These are phyloP conservation scores for Lasius platythorax DNA, from an alignment of 2,888 invertebrate species.

Conservation along the genomic window DNA sequence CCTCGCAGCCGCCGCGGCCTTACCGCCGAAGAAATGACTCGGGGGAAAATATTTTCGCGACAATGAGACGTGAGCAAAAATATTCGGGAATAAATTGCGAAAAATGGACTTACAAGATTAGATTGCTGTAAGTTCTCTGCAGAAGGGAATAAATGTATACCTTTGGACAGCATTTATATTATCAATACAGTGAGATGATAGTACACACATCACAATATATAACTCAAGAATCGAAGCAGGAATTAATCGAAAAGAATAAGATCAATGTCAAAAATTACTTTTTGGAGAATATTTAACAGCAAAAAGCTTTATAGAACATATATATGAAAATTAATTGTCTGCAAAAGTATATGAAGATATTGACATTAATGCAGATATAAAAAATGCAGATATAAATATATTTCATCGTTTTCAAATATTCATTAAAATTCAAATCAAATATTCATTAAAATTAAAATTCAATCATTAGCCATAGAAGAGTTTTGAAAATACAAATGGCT, in stretches of 20 bases:
- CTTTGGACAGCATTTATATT: background rate
- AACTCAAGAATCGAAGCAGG: background rate
- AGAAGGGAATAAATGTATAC: background rate
- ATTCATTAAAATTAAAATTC: background rate
- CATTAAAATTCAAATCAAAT: background rate
- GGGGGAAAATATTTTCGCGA: conserved; percentile 46
- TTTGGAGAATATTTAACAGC: background rate
- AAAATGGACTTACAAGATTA: conserved; percentile 20
- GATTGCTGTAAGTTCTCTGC: background rate
- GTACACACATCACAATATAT: background rate
- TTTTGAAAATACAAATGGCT: background rate
- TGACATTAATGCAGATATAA: background rate
- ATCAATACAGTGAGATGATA: background rate
- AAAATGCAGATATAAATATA: background rate
- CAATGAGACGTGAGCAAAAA: conserved; percentile 27
- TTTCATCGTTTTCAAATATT: background rate
- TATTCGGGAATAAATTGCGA: conserved; percentile 24
- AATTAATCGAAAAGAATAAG: background rate
- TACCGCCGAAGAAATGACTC: conserved; percentile 58
- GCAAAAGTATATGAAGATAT: conserved; percentile 10
- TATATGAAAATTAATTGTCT: background rate
- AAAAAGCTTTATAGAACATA: background rate
- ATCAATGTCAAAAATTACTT: background rate
- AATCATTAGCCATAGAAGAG: background rate
- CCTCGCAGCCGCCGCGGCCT: conserved; percentile 50